Base-by-base conservation (phyloP, 2,888 invertebrate genomes). In the Cryptocephalus primarius region DNA sequence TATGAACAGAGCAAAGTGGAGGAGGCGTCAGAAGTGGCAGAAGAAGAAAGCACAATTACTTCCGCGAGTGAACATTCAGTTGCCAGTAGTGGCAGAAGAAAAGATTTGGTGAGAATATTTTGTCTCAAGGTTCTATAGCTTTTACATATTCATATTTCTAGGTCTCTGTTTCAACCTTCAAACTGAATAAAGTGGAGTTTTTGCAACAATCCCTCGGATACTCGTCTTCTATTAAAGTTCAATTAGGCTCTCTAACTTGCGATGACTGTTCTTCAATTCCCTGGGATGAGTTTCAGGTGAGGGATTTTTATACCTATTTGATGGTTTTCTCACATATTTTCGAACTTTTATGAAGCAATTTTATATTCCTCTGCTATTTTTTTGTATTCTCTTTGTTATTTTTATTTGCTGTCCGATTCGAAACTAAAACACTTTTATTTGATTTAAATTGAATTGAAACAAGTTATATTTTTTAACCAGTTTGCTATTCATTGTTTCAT, bases 251-350 rank as follows among this genome's bases (percentile, higher is more conserved):
- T 54, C 71, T 94, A 8, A 76, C 76, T 32, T 82, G 83, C 44
- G 87, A 89, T 60, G 93, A 94, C 68, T 90, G 89, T 62, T 79
- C 83, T 38, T 83, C 88, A 39, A 89, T 94, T 64, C 88, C 88
- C 1, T 92, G 91, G 86, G 93, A 93, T 64, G 93, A 93, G 71
- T 86, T 95, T 74, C 93, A 94, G 84, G 89, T 89, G 71, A 70
- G 39, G 43, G 41, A 32, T 40, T 39, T 44, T 33, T 12, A 13
- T 40, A 9, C 22, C 6, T 2, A 22, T 22, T 22, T 22, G 6
- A 22, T 22, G 22, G 22, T 22, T 22, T 22, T 22, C 22, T 22
- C 22, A 22, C 22, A 22, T 22, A 22, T 22, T 22, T 22, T 22
- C 22, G 22, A 22, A 22, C 22, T 22, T 22, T 22, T 6, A 22